Evolutionary conservation across 2,797 vertebrate species (phyloP).

Genomic region (Morelia viridis): DNA sequence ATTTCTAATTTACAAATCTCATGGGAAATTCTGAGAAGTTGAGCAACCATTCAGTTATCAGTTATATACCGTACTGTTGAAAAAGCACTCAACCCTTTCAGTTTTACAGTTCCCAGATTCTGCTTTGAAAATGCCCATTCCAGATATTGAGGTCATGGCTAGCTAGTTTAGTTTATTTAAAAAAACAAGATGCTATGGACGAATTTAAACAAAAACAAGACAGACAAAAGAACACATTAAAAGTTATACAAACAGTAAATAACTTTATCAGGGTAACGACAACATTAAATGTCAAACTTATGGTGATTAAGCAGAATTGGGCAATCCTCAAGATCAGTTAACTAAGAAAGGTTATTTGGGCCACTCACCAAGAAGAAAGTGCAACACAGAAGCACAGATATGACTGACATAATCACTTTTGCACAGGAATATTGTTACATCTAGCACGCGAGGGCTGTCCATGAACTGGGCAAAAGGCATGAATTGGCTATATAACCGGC

Average conservation of each 20-base stretch:
- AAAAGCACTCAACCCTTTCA: slow-evolving; percentile 1
- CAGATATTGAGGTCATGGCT: not conserved
- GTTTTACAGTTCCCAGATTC: not conserved
- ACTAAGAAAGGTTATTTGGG: not conserved
- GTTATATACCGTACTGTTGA: slow-evolving; percentile 1
- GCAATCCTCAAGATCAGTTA: not conserved
- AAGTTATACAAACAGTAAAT: not conserved
- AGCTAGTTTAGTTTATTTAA: not conserved
- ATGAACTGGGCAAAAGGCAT: not conserved
- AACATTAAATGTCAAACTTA: not conserved
- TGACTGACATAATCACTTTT: not conserved
- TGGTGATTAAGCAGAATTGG: not conserved
- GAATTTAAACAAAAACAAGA: not conserved
- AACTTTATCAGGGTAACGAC: not conserved
- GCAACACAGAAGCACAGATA: not conserved
- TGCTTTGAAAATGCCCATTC: slow-evolving; percentile 4
- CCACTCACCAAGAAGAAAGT: not conserved
- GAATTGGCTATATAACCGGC: not conserved
- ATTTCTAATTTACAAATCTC: slow-evolving; percentile 3
- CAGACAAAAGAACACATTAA: not conserved
- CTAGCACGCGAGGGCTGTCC: not conserved
- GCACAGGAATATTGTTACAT: not conserved
- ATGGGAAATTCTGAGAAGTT: not conserved
- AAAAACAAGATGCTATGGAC: not conserved
- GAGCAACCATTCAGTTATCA: not conserved